Evolutionary conservation across 2,797 vertebrate species (phyloP), one percentile per base, ranked within the genome.

Genomic region (Phrynocephalus vlangalii): DNA sequence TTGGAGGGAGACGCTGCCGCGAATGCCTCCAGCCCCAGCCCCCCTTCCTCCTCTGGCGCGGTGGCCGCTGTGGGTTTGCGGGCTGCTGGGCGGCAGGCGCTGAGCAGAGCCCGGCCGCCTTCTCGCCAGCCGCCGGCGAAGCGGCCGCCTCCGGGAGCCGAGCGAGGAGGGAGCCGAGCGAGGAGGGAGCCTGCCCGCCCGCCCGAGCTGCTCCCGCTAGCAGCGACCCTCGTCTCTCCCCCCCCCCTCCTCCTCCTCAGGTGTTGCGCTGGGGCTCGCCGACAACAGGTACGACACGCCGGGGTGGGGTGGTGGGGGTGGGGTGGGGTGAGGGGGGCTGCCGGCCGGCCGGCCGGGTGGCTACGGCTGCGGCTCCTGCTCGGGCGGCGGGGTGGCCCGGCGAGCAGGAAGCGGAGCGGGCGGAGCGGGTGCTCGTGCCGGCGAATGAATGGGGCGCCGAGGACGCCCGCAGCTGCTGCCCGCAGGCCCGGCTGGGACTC

Each of bases 401-500:
- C 63, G 13, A 52, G 48, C 50, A 3, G 67, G 66, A 11, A 16
- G 78, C 2, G 44, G 26, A 28, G 68, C 20, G 56, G 52, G 72
- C 13, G 16, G 50, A 7, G 76, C 76, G 13, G 60, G 71, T 68
- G 13, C 83, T 76, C 67, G 66, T 77, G 67, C 84, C 80, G 88
- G 84, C 80, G 73, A 83, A 79, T 89, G 88, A 83, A 86, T 86
- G 88, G 81, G 82, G 67, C 67, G 26, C 73, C 70, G 80, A 48
- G 24, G 79, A 84, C 79, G 79, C 48, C 63, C n/a, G 79, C 67
- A 88, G 89, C 76, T 5, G 89, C 76, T 4, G 60, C 52, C 72
- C 26, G 88, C 88, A 63, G 87, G 93, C 91, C 88, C 79, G 72
- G 16, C 89, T 83, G 77, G 68, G 7, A 28, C 50, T 0, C 78